Evolutionary conservation across 2,797 vertebrate genomes (phyloP), one percentile per base, ranked within the genome.

Genomic region (Hipposideros larvatus): DNA sequence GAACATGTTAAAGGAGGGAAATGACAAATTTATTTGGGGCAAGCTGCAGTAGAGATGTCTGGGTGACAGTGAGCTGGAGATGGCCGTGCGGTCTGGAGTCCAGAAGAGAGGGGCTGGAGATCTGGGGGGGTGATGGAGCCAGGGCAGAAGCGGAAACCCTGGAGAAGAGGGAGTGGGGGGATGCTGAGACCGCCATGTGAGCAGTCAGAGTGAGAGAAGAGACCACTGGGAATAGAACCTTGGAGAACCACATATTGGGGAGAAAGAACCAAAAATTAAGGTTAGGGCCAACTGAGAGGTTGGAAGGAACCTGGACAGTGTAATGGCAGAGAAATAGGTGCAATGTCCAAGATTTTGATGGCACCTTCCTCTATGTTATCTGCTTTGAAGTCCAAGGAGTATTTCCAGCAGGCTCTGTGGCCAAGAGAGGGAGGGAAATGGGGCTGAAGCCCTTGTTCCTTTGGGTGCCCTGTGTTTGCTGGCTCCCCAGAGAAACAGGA

Each of bases 221-320:
- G 28, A 48, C 14, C 48, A 71, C 1, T 24, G 65, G 66, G 14
- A 43, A 3, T 4, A 48, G 80, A 94, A 51, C 2, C 37, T 26
- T 65, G 26, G 77, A 86, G 82, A 96, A 34, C 6, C 59, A 78
- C 57, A 7, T 18, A 22, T 57, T n/a, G 78, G 34, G 86, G 43
- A 68, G 22, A n/a, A 87, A 80, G 59, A 91, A 28, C 11, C 24
- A 74, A 48, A 93, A 73, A 48, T 43, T 65, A 91, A 92, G 59
- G 46, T 74, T 63, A 53, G 34, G 73, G 24, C 31, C 26, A 46
- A 28, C 22, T 4, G 53, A 79, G 24, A 65, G n/a, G 10, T 16
- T 48, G 63, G 48, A 63, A 77, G 55, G 55, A 65, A 51, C 11
- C 4, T 61, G 37, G 31, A 57, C 3, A 15, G 26, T 21, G 7